These are phyloP conservation scores for Drosophila ohnishii DNA, from an alignment of 1,140 invertebrate genomes.

Conservation along the genomic window DNA sequence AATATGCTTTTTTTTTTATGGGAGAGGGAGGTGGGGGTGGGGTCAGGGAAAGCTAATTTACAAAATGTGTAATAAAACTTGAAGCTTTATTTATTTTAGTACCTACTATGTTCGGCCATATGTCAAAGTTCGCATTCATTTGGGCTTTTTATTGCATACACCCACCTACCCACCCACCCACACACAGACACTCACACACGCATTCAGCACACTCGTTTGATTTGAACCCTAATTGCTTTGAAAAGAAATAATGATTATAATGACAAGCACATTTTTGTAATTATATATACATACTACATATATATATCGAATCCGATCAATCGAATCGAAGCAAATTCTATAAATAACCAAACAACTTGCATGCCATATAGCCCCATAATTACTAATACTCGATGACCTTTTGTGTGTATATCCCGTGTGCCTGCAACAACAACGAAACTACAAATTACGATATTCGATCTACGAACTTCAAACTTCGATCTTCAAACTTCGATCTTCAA, in stretches of 20 bases:
- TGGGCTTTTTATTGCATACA: conserved; percentile 36
- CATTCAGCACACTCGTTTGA: conserved; percentile 32
- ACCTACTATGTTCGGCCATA: conserved; percentile 27
- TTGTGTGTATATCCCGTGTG: conserved; percentile 71
- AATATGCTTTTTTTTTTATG: conserved; percentile 60
- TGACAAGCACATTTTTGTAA: conserved; percentile 68
- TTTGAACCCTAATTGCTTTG: conserved; percentile 32
- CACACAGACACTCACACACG: background rate
- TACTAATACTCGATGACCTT: conserved; percentile 71
- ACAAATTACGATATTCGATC: background rate
- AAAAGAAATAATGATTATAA: conserved; percentile 24
- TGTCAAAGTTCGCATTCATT: conserved; percentile 48
- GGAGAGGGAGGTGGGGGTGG: background rate
- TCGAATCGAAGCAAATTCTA: conserved; percentile 54
- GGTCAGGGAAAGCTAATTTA: conserved; percentile 42
- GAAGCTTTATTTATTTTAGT: conserved; percentile 46
- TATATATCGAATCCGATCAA: conserved; percentile 50
- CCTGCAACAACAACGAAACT: conserved; percentile 30
- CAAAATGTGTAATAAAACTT: conserved; percentile 65
- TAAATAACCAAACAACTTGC: conserved; percentile 30
- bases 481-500: conserved; percentile 8
- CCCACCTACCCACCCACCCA: too few species aligned
- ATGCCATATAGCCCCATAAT: conserved; percentile 51
- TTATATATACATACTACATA: conserved; percentile 49
- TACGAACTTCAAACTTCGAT: conserved; percentile 9